Evolutionary conservation across 2,113 vertebrate genomes (phyloP).

Genomic region (Isurus oxyrinchus): DNA sequence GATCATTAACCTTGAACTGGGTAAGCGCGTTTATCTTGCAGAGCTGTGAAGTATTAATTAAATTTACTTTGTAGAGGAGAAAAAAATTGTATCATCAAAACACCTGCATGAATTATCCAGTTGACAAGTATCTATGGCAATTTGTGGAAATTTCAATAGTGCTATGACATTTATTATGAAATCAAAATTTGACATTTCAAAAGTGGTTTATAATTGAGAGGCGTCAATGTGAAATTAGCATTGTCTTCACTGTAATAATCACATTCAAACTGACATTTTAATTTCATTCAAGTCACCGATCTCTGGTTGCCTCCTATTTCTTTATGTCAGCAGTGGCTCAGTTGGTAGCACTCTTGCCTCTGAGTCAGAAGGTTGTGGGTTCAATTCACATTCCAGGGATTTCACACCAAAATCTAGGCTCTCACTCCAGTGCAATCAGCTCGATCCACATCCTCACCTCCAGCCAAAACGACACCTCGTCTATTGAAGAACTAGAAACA

Average conservation of each 20-base stretch:
- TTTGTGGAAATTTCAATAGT: conserved; percentile 1
- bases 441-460: too few relatives aligned
- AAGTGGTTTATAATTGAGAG: conserved; percentile 12
- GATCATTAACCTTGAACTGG: conserved; percentile 22
- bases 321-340: neutral
- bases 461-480: too few relatives aligned
- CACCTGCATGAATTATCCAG: neutral
- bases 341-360: neutral
- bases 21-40: neutral
- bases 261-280: neutral
- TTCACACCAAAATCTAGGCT: neutral
- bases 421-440: too few relatives aligned
- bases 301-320: neutral
- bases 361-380: neutral
- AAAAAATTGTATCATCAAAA: neutral
- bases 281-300: neutral
- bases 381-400: neutral
- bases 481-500: too few relatives aligned
- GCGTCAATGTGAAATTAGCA: conserved; percentile 10
- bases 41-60: conserved; percentile 6
- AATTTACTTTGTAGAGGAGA: neutral
- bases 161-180: conserved; percentile 5
- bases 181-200: conserved; percentile 6
- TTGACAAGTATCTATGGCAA: neutral
- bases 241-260: neutral